phyloP scores from a whole-genome alignment of 2,888 invertebrate genomes.

The Synanthedon myopaeformis region DNA sequence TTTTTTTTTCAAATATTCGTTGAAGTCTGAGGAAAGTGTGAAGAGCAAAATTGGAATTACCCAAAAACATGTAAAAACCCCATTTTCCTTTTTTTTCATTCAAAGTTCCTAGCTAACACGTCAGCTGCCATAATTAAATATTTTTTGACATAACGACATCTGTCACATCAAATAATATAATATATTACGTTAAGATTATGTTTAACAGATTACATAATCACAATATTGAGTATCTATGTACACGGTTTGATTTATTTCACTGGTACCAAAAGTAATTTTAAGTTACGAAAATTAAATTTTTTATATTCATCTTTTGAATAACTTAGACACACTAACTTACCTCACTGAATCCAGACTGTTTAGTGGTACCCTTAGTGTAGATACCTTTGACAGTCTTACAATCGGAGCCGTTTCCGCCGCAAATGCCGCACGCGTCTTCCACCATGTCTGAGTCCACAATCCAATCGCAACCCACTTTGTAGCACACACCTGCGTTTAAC shows the following conservation, averaged over 20 bases:
- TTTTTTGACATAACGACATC: too few relatives aligned
- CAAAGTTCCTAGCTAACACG: too few relatives aligned
- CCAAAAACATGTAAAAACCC: too few relatives aligned
- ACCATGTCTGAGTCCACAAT: conserved; percentile 80
- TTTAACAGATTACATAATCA: too few relatives aligned
- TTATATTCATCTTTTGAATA: neutral
- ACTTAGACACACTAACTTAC: conserved; percentile 22
- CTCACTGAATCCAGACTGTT: conserved; percentile 68
- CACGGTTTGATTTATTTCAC: neutral
- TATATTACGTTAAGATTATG: too few relatives aligned
- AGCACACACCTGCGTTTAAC: conserved; percentile 50
- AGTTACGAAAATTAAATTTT: neutral
- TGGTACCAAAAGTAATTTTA: neutral
- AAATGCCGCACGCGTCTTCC: conserved; percentile 88
- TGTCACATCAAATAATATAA: too few relatives aligned
- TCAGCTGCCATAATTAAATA: too few relatives aligned
- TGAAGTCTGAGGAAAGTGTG: too few relatives aligned
- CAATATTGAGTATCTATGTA: neutral
- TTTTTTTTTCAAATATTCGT: too few relatives aligned
- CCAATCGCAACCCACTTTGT: conserved; percentile 95
- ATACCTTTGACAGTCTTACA: conserved; percentile 83
- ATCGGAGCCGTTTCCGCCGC: conserved; percentile 85
- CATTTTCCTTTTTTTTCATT: too few relatives aligned
- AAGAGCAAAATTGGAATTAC: too few relatives aligned
- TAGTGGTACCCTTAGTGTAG: conserved; percentile 74